Percentiles rank a stretch among this genome's conserved stretches.
Conservation (phyloP, 2,113 vertebrate species). For the Spilogale gracilis region DNA sequence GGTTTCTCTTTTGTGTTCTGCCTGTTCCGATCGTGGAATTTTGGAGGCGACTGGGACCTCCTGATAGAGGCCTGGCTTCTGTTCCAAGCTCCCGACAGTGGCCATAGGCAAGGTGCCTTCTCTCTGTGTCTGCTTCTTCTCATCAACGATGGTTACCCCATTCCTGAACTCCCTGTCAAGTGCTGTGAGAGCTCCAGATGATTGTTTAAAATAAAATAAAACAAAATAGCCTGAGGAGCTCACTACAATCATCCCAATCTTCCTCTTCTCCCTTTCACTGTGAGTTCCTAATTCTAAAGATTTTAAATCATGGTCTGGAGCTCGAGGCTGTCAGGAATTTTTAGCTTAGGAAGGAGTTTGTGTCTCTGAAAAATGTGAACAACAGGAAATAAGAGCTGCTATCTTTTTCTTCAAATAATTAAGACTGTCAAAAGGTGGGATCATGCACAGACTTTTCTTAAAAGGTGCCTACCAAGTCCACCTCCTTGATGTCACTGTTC, state of each 20-base stretch:
- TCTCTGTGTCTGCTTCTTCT: slow-evolving; percentile 29
- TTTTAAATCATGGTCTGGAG: neutral
- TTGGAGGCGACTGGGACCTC: slow-evolving; percentile 73
- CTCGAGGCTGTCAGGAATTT: neutral
- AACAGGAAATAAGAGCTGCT: slow-evolving; percentile 34
- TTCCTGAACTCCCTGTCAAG: neutral
- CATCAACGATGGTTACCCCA: neutral
- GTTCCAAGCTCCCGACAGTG: slow-evolving; percentile 43
- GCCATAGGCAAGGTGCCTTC: slow-evolving; percentile 20
- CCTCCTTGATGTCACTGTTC: neutral
- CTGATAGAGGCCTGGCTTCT: slow-evolving; percentile 77
- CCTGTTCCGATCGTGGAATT: slow-evolving; percentile 77
- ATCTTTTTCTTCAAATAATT: neutral
- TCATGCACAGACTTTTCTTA: neutral
- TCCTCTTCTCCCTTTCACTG: neutral
- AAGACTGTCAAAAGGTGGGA: neutral
- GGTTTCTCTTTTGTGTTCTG: slow-evolving; percentile 84
- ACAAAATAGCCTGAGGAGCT: neutral
- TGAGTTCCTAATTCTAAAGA: neutral
- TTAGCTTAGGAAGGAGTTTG: neutral
- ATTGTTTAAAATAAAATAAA: neutral
- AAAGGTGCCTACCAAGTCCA: neutral
- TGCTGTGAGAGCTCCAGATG: neutral
- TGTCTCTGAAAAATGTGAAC: neutral
- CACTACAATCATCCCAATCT: neutral